Evolutionary conservation across 2,888 invertebrate species (phyloP), one percentile per base, ranked within the genome.

Genomic region (Imbricaverruca yamaguchii): DNA sequence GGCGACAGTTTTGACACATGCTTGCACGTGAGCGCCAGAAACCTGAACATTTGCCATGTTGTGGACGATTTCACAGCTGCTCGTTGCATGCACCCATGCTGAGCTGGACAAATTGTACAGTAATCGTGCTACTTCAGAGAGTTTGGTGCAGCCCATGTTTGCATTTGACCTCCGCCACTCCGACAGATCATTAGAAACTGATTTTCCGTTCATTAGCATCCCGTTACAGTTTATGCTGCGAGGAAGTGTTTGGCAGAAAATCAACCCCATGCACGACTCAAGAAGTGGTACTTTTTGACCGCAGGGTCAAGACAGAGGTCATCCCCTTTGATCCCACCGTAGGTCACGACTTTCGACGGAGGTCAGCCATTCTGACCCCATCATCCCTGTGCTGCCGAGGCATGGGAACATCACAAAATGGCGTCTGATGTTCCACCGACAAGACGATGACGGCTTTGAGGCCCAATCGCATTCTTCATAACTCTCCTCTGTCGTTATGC

Each of bases 401-500:
- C 65, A 23, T 23, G 13, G 23, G 18, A 61, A 61, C 61, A 15
- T 18, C 61, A 61, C 61, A 61, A 61, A 61, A 61, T 61, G 61
- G 61, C 61, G 61, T 3, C 0, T 63, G 63, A 39, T 39, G 39
- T 39, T 39, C 39, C 39, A 39, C 39, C 39, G 39, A 39, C 39
- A 39, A 39, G 39, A 39, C 39, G 39, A 39, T 39, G 39, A 39
- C 39, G 39, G 63, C 21, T 21, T n/a, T 63, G 67, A 25, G 6
- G 69, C 12, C 39, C 15, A 69, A 69, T 69, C 39, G 23, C 69
- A 69, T 69, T 25, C 69, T 39, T 23, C 15, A 25, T 39, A 69
- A 69, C 23, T 39, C 39, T 10, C 13, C 69, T 69, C 69, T 69
- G 69, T 69, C 69, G 25, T 69, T 69, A 69, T 69, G 69, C 69